Evolutionary conservation across 1,140 invertebrate genomes (phyloP), one percentile per base, ranked within the genome.

Genomic region (Chironomus tepperi): DNA sequence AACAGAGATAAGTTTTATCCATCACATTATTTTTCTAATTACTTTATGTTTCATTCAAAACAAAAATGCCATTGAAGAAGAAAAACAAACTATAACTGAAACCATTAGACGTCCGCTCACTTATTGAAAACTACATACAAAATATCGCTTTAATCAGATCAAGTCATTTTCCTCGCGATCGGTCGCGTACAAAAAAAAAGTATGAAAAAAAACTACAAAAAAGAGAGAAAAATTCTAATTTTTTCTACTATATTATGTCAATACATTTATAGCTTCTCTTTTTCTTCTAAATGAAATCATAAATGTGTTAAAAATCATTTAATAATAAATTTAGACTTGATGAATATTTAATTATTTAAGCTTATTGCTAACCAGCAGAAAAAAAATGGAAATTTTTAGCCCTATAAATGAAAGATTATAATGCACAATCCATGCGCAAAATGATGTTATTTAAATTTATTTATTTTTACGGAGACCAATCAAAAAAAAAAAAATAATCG

Each of bases 391-490:
- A 57, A n/a, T 57, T 57, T 57, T 57, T n/a, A n/a, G 12, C 47
- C 47, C 12, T 57, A n/a, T 57, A 57, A 57, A n/a, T n/a, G n/a
- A 57, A 57, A 47, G 43, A 57, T n/a, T 57, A n/a, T n/a, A n/a
- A 57, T 57, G 47, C 47, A 57, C 47, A 57, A 57, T 57, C 47
- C 47, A 57, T 57, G 47, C 47, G 47, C 47, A 57, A 57, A 57
- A 57, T 57, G n/a, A 57, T 57, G 47, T 57, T 57, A 57, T 57
- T 57, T 57, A 57, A 57, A 57, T 57, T 57, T 57, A 57, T 57
- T 57, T 57, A 57, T 57, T 57, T 57, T 57, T 57, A 57, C n/a
- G 47, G 47, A 57, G 47, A 57, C 47, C 47, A 57, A 57, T 57
- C 47, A 57, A 57, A 57, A 57, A 12, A 57, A 57, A n/a, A 57